phyloP scores from a whole-genome alignment of 1,140 invertebrate species.

The Aphaenogaster ashmeadi region DNA sequence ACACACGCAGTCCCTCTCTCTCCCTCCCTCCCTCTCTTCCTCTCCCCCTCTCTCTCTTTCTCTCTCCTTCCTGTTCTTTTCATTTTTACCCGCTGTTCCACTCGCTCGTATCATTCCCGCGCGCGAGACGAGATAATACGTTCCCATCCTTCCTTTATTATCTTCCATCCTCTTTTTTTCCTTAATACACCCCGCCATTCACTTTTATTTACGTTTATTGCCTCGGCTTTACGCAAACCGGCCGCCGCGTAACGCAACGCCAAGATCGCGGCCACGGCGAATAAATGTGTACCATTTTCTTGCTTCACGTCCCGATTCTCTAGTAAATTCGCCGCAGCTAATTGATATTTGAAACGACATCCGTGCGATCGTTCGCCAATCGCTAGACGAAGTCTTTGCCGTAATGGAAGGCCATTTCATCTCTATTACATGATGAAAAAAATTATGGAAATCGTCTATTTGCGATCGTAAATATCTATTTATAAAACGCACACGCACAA shows the following conservation, averaged over 20 bases:
- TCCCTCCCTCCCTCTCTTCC: neutral
- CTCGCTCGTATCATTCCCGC: conserved; percentile 49
- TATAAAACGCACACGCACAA: neutral
- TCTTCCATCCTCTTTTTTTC: conserved; percentile 44
- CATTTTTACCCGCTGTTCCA: conserved; percentile 40
- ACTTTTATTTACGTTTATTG: conserved; percentile 48
- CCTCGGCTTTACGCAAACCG: conserved; percentile 25
- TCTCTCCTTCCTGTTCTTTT: neutral
- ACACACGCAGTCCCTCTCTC: neutral
- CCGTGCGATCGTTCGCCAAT: neutral
- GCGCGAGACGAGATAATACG: conserved; percentile 49
- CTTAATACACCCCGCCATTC: conserved; percentile 31
- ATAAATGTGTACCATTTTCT: conserved; percentile 26
- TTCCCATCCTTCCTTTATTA: conserved; percentile 53
- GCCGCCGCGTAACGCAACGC: conserved; percentile 2
- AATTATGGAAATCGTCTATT: neutral
- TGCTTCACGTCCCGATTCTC: conserved; percentile 20
- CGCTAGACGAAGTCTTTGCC: neutral
- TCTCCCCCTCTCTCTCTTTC: too few relatives aligned
- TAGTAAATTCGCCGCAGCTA: neutral
- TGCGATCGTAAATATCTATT: neutral
- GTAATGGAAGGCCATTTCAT: neutral
- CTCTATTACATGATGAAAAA: neutral
- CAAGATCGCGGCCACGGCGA: neutral
- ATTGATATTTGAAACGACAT: conserved; percentile 27